A percentile compares a stretch with the other conserved stretches of the same genome.
These are phyloP conservation scores for Hippopotamus amphibius DNA, from an alignment of 2,113 vertebrate genomes.

Conservation along the genomic window DNA sequence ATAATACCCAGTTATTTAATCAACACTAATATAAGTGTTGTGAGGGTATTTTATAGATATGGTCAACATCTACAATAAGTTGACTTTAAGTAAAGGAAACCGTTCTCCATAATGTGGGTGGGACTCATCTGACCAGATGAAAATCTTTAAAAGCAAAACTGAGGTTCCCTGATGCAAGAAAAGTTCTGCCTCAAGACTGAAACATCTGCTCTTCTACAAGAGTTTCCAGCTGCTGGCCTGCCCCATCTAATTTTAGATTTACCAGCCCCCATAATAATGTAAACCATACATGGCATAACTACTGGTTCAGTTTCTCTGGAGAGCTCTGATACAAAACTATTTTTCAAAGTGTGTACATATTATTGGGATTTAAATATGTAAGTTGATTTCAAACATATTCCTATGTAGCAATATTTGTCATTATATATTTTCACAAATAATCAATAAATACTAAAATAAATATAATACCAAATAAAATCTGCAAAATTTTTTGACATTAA, in stretches of 20 bases:
- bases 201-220: constrained; percentile 4
- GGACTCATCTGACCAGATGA: neutral
- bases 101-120: neutral
- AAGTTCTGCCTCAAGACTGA: neutral
- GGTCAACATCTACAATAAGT: neutral
- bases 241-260: neutral
- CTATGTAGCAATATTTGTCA: neutral
- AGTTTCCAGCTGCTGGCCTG: neutral
- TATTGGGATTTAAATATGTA: neutral
- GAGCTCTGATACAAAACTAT: neutral
- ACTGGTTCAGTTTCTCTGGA: neutral
- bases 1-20: neutral
- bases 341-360: neutral
- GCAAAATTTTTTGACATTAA: neutral
- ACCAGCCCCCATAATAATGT: neutral
- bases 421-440: neutral
- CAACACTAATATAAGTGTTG: neutral
- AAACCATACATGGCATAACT: neutral
- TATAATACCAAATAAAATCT: neutral
- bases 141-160: neutral
- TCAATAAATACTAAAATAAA: constrained; percentile 35
- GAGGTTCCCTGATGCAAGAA: neutral
- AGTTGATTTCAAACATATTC: neutral
- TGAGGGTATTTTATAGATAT: neutral
- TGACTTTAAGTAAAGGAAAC: neutral